Evolutionary conservation across 1,140 invertebrate species (phyloP), one percentile per base, ranked within the genome.

Genomic region (Drosophila punjabiensis): DNA sequence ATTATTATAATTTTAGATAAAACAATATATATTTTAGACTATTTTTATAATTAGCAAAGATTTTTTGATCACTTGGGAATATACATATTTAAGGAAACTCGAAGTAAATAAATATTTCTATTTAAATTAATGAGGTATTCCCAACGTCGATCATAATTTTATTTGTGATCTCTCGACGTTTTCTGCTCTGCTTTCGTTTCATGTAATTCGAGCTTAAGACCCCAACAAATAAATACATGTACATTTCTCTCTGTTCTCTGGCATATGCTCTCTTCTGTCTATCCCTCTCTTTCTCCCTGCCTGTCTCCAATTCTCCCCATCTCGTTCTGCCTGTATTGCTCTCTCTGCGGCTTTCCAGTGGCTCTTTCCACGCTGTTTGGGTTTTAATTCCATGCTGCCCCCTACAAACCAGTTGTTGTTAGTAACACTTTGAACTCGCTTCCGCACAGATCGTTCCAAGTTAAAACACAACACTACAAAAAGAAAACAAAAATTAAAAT

Each of bases 391-490:
- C 65, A 37, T 30, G 32, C 30, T 59, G 37, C 41, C 62, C 41
- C 58, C 39, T 35, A 52, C n/a, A 82, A 86, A 86, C 83, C 83
- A 87, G 83, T 85, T 88, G 74, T 86, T 87, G 67, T 86, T 87
- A 87, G 84, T 87, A 74, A 69, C 81, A 64, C 67, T 82, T 81
- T 78, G 76, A 65, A 81, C 75, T 76, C 76, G 85, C 61, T 79
- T 61, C 60, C 86, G 77, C 64, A 75, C 81, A 88, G 84, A 88
- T 88, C 85, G 78, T 47, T 70, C 45, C 50, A 56, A 24, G 18
- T 37, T 32, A 8, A 39, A 65, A 47, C 37, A 47, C 32, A 20
- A 37, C 53, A 7, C 32, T n/a, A 30, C 24, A n/a, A 47, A 16
- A 47, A 16, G 32, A 37, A 39, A 30, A 35, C 11, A 65, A 58